Conservation (phyloP, 2,888 invertebrate genomes). For the Seladonia tumulorum region DNA sequence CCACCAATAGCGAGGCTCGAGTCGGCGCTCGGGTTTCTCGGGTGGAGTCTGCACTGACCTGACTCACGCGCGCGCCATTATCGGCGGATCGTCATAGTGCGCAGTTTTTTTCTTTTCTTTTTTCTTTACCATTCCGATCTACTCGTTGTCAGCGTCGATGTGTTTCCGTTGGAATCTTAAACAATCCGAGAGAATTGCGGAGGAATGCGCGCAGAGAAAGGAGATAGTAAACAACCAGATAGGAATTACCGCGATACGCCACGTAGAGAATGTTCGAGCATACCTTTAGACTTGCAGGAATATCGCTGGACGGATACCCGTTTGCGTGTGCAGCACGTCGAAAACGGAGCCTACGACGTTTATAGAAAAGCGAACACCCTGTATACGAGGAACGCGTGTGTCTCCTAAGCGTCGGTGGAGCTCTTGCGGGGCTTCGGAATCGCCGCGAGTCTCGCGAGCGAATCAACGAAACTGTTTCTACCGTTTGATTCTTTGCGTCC, state of each 20-base stretch:
- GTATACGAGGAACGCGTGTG: neutral
- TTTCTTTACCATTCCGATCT: neutral
- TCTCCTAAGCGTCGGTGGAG: slow-evolving; percentile 6
- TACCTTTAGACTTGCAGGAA: neutral
- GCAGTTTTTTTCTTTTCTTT: neutral
- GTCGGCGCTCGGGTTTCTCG: neutral
- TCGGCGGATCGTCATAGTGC: neutral
- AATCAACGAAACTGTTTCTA: neutral
- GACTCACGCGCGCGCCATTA: neutral
- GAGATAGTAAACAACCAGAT: neutral
- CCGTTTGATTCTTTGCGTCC: neutral
- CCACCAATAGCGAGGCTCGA: neutral
- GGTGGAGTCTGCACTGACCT: neutral
- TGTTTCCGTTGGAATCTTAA: neutral
- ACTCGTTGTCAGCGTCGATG: neutral
- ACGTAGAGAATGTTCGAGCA: neutral
- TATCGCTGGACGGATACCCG: neutral
- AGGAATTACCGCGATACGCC: neutral
- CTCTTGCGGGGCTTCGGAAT: slow-evolving; percentile 38
- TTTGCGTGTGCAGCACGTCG: neutral
- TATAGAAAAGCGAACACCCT: neutral
- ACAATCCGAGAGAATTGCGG: neutral
- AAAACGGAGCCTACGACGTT: neutral
- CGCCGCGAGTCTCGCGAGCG: neutral
- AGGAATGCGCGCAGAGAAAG: neutral